Evolutionary conservation across 37 sponge, comb jelly and placozoan genomes (phyloP).

Genomic region (Aplysina aerophoba): DNA sequence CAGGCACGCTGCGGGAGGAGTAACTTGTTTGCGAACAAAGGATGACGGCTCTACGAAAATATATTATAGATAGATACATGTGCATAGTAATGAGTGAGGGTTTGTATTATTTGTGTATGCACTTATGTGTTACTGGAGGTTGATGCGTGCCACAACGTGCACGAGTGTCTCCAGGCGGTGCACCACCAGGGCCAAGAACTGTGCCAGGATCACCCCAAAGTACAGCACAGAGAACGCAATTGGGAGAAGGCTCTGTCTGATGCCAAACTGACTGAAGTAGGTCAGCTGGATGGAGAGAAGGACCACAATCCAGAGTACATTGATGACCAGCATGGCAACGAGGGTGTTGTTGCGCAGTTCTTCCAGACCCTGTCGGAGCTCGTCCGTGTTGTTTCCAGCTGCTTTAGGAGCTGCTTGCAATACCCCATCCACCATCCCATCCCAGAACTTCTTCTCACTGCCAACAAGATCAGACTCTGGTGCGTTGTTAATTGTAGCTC

Average conservation of each 20-base stretch:
- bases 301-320: constrained; percentile 75
- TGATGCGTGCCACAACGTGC: constrained; percentile 59
- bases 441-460: constrained; percentile 60
- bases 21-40: too few relatives aligned
- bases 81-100: too few relatives aligned
- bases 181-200: constrained; percentile 58
- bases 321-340: constrained; percentile 55
- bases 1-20: too few relatives aligned
- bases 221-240: constrained; percentile 59
- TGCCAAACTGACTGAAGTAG: constrained; percentile 26
- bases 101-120: too few relatives aligned
- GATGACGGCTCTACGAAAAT: too few relatives aligned
- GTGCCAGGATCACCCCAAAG: constrained; percentile 51
- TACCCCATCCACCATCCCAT: not conserved
- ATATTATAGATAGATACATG: too few relatives aligned
- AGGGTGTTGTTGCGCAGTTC: constrained; percentile 58
- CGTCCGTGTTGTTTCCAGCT: constrained; percentile 32
- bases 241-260: constrained; percentile 31
- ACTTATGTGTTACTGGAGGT: not conserved
- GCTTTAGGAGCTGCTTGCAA: constrained; percentile 41
- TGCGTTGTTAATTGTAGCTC: constrained; percentile 23
- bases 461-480: not conserved
- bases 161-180: constrained; percentile 67
- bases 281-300: constrained; percentile 38
- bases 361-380: constrained; percentile 47